phyloP scores from a whole-genome alignment of 2,888 invertebrate species.

The Drosophila aldrichi region DNA sequence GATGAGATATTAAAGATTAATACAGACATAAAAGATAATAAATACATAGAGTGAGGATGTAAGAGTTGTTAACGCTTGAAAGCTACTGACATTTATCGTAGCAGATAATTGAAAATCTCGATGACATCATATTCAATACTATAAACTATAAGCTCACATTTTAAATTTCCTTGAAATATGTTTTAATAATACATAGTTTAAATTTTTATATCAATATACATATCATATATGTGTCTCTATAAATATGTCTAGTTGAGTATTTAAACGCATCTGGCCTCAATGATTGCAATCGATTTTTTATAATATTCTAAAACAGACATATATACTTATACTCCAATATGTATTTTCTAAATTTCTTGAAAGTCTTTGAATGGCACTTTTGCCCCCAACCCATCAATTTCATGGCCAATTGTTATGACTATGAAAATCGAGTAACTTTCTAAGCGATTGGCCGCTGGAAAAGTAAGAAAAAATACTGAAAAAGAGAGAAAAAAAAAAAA shows the following conservation, averaged over 20 bases:
- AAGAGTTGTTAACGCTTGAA: not conserved
- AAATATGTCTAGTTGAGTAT: too few species aligned
- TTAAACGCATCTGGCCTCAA: not conserved
- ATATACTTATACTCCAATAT: not conserved
- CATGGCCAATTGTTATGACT: constrained; percentile 22
- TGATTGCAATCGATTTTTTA: too few species aligned
- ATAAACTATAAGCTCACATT: not conserved
- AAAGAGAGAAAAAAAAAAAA: not conserved
- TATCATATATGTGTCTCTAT: too few species aligned
- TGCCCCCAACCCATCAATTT: constrained; percentile 11
- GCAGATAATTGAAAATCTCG: not conserved
- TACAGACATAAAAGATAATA: not conserved
- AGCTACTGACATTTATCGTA: not conserved
- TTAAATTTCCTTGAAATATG: not conserved
- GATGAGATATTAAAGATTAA: too few species aligned
- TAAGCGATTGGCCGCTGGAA: constrained; percentile 35
- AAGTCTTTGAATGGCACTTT: constrained; percentile 20
- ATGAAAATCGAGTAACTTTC: constrained; percentile 68
- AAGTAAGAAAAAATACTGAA: constrained; percentile 7
- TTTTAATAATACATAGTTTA: too few species aligned
- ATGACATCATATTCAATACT: not conserved
- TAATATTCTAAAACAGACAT: constrained; percentile 2
- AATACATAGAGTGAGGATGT: too few species aligned
- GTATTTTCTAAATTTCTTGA: not conserved
- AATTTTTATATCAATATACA: too few species aligned